Evolutionary conservation across 2,888 invertebrate species (phyloP).

Genomic region (Lasius fuliginosus): DNA sequence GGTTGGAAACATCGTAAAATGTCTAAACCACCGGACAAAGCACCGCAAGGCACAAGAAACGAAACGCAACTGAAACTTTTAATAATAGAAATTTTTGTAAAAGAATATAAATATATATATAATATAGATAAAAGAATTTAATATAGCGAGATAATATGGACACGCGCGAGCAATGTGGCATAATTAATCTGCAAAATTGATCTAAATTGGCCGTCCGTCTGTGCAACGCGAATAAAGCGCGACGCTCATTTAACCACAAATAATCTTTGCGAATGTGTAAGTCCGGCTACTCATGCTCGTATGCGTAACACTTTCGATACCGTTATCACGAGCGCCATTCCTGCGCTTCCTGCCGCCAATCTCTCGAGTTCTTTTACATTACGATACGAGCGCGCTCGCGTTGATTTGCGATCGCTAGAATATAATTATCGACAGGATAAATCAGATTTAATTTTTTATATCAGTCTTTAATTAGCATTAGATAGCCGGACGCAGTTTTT

Average conservation of each 20-base stretch:
- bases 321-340: conserved; percentile 73
- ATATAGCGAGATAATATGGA: background rate
- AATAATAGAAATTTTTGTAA: background rate
- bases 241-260: conserved; percentile 58
- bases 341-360: conserved; percentile 72
- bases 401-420: conserved; percentile 50
- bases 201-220: background rate
- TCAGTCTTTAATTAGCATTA: conserved; percentile 50
- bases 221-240: conserved; percentile 6
- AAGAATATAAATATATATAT: background rate
- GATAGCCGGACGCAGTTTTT: conserved; percentile 42
- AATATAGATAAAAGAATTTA: background rate
- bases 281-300: conserved; percentile 53
- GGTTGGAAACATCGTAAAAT: no score
- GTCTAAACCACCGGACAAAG: no score
- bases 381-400: conserved; percentile 32
- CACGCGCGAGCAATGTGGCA: background rate
- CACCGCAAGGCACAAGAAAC: no score
- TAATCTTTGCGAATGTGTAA: conserved; percentile 57
- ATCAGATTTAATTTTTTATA: conserved; percentile 46
- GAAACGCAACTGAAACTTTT: background rate
- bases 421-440: conserved; percentile 55
- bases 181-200: background rate
- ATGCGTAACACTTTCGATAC: conserved; percentile 77
- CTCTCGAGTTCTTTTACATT: conserved; percentile 45